Evolutionary conservation across 2,113 vertebrate genomes (phyloP).

Genomic region (Perca schrenkii): DNA sequence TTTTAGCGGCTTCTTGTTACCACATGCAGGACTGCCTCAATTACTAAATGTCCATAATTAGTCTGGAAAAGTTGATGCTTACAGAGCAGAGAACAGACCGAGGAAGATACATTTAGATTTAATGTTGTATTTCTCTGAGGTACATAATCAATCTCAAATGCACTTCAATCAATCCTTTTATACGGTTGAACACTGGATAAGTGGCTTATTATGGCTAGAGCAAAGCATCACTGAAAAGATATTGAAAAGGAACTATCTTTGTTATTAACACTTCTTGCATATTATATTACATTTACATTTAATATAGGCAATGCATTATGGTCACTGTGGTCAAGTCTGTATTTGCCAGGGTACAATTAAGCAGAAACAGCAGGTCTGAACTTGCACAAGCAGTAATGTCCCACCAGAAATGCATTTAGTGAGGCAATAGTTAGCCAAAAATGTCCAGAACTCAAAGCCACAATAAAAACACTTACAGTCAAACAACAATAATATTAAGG

Average conservation of each 20-base stretch:
- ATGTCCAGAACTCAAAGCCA: not conserved
- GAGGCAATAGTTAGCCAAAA: not conserved
- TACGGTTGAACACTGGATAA: not conserved
- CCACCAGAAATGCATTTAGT: not conserved
- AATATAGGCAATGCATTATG: not conserved
- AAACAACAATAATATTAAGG: not conserved
- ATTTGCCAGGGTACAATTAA: not conserved
- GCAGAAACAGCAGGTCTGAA: not conserved
- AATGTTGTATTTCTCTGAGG: conserved; percentile 3
- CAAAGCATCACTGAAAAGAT: conserved; percentile 8
- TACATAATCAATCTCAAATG: conserved; percentile 12
- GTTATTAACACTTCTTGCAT: conserved; percentile 17
- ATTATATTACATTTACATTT: conserved; percentile 7
- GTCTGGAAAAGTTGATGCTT: conserved; percentile 1
- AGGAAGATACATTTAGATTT: conserved; percentile 13
- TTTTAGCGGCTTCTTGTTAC: conserved; percentile 28
- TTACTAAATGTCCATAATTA: conserved; percentile 41
- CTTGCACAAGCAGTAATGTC: not conserved
- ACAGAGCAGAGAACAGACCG: conserved; percentile 16
- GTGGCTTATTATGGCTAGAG: not conserved
- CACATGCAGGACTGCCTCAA: not conserved
- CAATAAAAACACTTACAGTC: not conserved
- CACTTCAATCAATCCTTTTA: not conserved
- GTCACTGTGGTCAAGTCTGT: not conserved
- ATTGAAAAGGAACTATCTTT: not conserved